Base-by-base conservation (phyloP, 2,888 invertebrate genomes). In the Xestia c-nigrum region DNA sequence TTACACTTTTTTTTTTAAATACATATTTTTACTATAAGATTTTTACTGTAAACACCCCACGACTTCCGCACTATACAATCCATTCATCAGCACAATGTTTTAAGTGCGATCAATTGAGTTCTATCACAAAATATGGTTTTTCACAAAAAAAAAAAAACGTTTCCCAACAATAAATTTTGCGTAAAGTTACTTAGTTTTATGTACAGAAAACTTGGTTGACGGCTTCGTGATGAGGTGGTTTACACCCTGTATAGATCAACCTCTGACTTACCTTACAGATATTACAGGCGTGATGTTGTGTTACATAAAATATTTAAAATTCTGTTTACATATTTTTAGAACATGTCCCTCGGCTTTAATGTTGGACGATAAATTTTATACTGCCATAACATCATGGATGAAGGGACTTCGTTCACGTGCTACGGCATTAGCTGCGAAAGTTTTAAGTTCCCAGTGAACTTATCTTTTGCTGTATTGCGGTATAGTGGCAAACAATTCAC, bases 261-360 rank as follows among this genome's bases (percentile, higher is more conserved):
- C 59, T 31, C 59, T 59, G 31, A 31, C 16, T 19, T 19, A 31
- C 31, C 31, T 19, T 19, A 31, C 16, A 9, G 31, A 1, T 3
- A 59, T 31, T 9, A 59, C 19, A 19, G 19, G 9, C 19, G 19
- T 31, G 16, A 59, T 19, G 7, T 59, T 16, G 9, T 59, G 59
- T 59, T 9, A 31, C 43, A 70, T 65, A 72, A 55, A 66, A 64
- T 50, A 59, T 66, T 82, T 82, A 50, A 63, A 78, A 72, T 64
- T 85, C 65, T 68, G 50, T 74, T 81, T 66, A 67, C 14, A 31
- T 31, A 70, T 64, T 74, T 80, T 64, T 43, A 57, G 40, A 71
- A 57, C 38, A 50, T 43, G 40, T 69, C 52, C 10, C 38, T 40
- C 7, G 52, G 67, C 46, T 83, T 78, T 74, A 46, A 63, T 76